These are phyloP conservation scores for Benitochromis conjunctus DNA, from an alignment of 2,113 vertebrate species.

Conservation along the genomic window DNA sequence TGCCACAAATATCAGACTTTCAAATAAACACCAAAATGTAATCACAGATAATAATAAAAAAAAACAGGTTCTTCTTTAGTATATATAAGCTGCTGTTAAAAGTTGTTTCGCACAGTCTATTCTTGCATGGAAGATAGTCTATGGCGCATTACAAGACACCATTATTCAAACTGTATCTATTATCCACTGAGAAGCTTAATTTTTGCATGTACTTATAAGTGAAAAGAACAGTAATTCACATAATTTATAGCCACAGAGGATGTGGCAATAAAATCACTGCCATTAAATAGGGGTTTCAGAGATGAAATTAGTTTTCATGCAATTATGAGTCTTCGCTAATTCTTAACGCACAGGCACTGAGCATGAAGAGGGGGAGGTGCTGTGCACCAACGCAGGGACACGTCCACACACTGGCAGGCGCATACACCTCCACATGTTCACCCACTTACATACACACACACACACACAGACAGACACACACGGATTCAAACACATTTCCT, in stretches of 20 bases:
- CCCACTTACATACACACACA: not conserved
- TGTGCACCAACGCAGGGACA: not conserved
- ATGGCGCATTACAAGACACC: slow-evolving; percentile 22
- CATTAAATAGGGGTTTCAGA: slow-evolving; percentile 66
- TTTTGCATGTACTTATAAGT: slow-evolving; percentile 42
- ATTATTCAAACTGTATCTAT: slow-evolving; percentile 54
- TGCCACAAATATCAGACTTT: not conserved
- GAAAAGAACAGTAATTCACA: slow-evolving; percentile 56
- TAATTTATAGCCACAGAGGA: slow-evolving; percentile 61
- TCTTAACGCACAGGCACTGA: slow-evolving; percentile 56
- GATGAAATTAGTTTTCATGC: slow-evolving; percentile 72
- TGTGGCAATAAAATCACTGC: slow-evolving; percentile 55
- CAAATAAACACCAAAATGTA: not conserved
- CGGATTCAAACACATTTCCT: slow-evolving; percentile 9
- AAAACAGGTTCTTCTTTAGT: not conserved
- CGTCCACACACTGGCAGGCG: not conserved
- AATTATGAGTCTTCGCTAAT: slow-evolving; percentile 65
- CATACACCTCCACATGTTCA: not conserved
- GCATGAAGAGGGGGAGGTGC: slow-evolving; percentile 33
- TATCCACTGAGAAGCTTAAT: slow-evolving; percentile 52
- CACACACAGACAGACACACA: not conserved
- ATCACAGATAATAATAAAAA: not conserved
- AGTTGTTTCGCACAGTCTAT: not conserved
- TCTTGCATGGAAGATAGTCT: not conserved
- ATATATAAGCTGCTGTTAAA: not conserved